These are phyloP conservation scores for Montipora foliosa DNA, from an alignment of 64 coral and sea anemone genomes.

Conservation along the genomic window DNA sequence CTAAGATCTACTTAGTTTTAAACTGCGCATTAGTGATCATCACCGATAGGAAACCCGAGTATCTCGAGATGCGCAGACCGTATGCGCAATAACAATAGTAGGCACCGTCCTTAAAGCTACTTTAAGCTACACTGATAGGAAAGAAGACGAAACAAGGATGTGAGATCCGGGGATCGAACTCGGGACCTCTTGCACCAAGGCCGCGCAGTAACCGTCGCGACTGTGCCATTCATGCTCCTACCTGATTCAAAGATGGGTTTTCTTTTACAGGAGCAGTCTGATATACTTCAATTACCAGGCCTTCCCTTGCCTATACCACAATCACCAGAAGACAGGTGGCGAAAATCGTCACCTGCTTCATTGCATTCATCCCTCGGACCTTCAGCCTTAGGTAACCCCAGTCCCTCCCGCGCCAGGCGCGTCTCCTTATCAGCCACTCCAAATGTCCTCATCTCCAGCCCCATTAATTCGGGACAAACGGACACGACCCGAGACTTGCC, in stretches of 20 bases:
- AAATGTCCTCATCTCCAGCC: background rate
- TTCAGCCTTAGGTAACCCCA: background rate
- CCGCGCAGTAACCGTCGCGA: too few species aligned
- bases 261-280: background rate
- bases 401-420: background rate
- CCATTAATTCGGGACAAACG: background rate
- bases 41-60: too few species aligned
- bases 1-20: too few species aligned
- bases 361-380: background rate
- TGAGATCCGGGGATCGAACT: too few species aligned
- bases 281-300: background rate
- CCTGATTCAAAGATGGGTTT: background rate
- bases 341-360: slow-evolving; percentile 2
- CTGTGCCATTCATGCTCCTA: too few species aligned
- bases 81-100: too few species aligned
- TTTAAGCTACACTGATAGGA: too few species aligned
- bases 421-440: background rate
- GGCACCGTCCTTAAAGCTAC: too few species aligned
- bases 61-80: too few species aligned
- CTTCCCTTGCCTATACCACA: background rate
- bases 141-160: too few species aligned
- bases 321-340: background rate
- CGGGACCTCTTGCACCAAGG: too few species aligned
- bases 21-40: too few species aligned
- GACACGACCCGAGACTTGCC: background rate